Base-by-base conservation (phyloP, 2,888 invertebrate species). In the Melieria crassipennis region DNA sequence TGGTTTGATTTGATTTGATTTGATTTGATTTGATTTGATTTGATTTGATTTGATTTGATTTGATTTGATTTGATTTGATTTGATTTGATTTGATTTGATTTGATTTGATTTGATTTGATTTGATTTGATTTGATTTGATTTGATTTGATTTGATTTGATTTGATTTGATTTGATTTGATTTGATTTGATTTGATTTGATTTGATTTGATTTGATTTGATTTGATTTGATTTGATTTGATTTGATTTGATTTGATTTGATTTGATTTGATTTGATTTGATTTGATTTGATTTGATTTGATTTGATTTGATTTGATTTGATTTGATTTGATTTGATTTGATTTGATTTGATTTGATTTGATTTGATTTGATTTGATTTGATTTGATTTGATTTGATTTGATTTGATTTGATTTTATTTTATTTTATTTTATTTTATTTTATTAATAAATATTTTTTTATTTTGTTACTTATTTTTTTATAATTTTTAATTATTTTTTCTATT, bases 241-340 rank as follows among this genome's bases (percentile, higher is more conserved):
- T 55, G 16, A 45, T 69, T 13, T 55, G 48, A 47, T 45, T 60
- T 2, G 13, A 16, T 66, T 68, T 13, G 42, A 9, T n/a, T 66
- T 9, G 1, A 2, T 16, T 16, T 30, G 58, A 42, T 5, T 11
- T 7, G 50, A 30, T 16, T 11, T 11, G 16, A 16, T 16, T 16
- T 16, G 1, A 16, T 16, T 16, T 16, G 1, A 16, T 16, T 16
- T 16, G 1, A 16, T 16, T 16, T 16, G 1, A 16, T 16, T 16
- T 16, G 1, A 16, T 16, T 16, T 16, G 1, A 16, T 16, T 16
- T 16, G 1, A 16, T 16, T 16, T 16, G 1, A 16, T 16, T 16
- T 16, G 1, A 16, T 16, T 16, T 16, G 1, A 16, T 16, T 16
- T 16, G 1, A 16, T 16, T 16, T 16, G 1, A 16, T 16, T 16